Evolutionary conservation across 2,113 vertebrate species (phyloP), one percentile per base, ranked within the genome.

Genomic region (Xenopus borealis): DNA sequence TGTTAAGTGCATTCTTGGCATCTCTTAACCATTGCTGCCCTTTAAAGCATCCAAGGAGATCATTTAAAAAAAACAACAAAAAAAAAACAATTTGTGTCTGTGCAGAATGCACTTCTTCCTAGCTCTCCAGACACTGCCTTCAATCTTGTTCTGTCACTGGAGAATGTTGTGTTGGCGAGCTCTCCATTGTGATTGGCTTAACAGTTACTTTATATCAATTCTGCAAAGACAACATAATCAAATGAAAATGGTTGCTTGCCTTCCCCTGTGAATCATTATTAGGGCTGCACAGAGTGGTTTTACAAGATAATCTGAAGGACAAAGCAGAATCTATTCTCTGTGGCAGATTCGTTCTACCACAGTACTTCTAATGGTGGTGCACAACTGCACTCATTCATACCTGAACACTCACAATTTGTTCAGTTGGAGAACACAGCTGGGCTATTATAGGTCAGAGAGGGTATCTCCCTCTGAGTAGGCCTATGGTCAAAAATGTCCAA

Each of bases 1-100:
- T 75, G 58, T 20, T 75, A 69, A 69, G 66, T 55, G 58, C 66
- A 62, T 62, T 75, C 58, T n/a, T 75, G 58, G 66, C 73, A 75
- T 63, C 58, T 75, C 57, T n/a, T 30, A 75, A 23, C n/a, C 50
- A 33, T 40, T 12, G 8, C 50, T 66, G 30, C 44, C 16, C 20
- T 57, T 69, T 69, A 57, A 33, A 57, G 20, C 23, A 40, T 57
- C 23, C 19, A 68, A 33, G 40, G 46, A 67, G 55, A 75, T 75
- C 12, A 68, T 59, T 68, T 61, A 20, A 74, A 75, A 68, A 5
- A 40, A n/a, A n/a, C 50, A 20, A 74, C 68, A 68, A 5, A 44
- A 55, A 69, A 62, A 75, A 69, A 45, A 53, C 59, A 40, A 75
- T 33, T 40, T 40, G 18, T 17, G 30, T 40, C 12, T 12, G 23